Percentiles rank a stretch among this genome's conserved stretches.
Conservation (phyloP, 2,888 invertebrate genomes). For the Cetonia aurata region DNA sequence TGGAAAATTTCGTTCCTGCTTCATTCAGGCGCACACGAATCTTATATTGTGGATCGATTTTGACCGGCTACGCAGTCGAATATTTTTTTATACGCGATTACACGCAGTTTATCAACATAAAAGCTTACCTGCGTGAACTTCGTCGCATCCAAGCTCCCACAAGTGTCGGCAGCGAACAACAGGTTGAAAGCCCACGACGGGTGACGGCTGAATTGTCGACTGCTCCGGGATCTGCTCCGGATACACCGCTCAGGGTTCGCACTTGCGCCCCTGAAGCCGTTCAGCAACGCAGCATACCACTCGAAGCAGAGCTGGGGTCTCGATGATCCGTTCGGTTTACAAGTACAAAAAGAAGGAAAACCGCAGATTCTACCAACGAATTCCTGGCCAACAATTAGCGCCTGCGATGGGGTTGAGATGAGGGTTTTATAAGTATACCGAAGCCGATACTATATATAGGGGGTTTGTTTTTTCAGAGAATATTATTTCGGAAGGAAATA, state of each 20-base stretch:
- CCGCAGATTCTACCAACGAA: slow-evolving; percentile 20
- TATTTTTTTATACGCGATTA: background rate
- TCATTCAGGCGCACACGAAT: no score
- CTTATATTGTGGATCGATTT: no score
- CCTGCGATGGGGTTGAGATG: no score
- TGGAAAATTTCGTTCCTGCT: background rate
- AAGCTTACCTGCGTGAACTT: slow-evolving; percentile 5
- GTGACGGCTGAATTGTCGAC: slow-evolving; percentile 36
- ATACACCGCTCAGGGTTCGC: slow-evolving; percentile 42
- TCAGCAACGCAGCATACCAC: background rate
- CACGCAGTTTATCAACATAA: no score
- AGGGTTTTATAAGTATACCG: no score
- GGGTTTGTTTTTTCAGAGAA: no score
- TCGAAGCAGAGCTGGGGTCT: background rate
- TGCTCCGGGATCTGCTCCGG: slow-evolving; percentile 45
- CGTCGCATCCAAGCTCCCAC: background rate
- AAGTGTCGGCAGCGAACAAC: slow-evolving; percentile 34
- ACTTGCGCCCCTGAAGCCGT: slow-evolving; percentile 41
- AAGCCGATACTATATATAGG: no score
- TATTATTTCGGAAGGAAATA: no score
- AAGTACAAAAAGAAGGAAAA: background rate
- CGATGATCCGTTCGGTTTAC: slow-evolving; percentile 10
- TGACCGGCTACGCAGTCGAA: background rate
- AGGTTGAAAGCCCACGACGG: slow-evolving; percentile 43
- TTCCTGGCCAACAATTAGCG: background rate